Evolutionary conservation across 1,140 invertebrate genomes (phyloP).

Genomic region (Magallana gigas): DNA sequence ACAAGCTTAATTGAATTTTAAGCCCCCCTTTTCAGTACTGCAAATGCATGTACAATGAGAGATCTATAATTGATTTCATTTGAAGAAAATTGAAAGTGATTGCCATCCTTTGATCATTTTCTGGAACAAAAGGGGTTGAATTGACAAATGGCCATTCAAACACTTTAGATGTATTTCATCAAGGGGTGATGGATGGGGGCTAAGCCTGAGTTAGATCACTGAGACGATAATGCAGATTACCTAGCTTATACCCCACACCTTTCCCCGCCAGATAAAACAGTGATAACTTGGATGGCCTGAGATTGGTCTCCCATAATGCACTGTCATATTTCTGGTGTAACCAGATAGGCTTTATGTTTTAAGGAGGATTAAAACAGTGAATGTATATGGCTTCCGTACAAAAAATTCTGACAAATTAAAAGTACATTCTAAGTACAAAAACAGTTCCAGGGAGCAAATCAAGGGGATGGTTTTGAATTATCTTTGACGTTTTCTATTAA

Average conservation of each 20-base stretch:
- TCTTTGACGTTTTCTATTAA: conserved; percentile 21
- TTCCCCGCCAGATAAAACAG: neutral
- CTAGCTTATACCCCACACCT: conserved; percentile 9
- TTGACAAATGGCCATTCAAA: conserved; percentile 25
- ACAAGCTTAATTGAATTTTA: neutral
- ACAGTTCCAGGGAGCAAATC: neutral
- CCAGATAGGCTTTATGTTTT: conserved; percentile 24
- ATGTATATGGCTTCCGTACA: neutral
- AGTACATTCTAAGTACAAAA: neutral
- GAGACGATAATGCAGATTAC: neutral
- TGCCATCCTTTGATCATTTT: neutral
- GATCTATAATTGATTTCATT: conserved; percentile 12
- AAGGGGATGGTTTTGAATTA: neutral
- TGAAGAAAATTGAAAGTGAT: conserved; percentile 5
- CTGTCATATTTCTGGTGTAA: conserved; percentile 19
- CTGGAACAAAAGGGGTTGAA: neutral
- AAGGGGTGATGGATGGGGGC: neutral
- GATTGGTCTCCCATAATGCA: conserved; percentile 11
- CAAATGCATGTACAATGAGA: neutral
- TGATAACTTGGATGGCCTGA: neutral
- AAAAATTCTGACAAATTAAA: neutral
- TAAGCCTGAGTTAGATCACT: conserved; percentile 15
- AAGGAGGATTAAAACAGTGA: neutral
- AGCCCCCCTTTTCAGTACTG: conserved; percentile 4
- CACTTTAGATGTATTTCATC: conserved; percentile 4